phyloP scores from a whole-genome alignment of 2,888 invertebrate genomes.

The Lissonota sp. region DNA sequence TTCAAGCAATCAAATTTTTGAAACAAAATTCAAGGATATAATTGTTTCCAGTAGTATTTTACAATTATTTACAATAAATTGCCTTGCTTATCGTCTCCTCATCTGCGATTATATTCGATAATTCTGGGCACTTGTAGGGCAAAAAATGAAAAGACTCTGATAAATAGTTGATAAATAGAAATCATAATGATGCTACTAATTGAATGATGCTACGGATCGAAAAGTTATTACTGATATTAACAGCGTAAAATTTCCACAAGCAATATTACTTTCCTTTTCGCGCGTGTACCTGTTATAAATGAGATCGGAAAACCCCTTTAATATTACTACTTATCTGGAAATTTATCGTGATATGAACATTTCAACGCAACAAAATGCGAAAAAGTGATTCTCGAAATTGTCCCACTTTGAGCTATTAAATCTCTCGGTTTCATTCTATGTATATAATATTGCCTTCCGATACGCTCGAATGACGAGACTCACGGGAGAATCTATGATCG shows the following conservation, averaged over 20 bases:
- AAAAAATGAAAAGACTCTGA: background rate
- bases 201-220: background rate
- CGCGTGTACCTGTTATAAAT: background rate
- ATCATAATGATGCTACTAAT: background rate
- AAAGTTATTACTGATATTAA: background rate
- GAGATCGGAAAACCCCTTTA: background rate
- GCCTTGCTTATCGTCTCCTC: too few relatives aligned
- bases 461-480: constrained; percentile 65
- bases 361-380: background rate
- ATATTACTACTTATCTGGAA: background rate
- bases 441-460: constrained; percentile 52
- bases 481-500: constrained; percentile 66
- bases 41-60: too few relatives aligned
- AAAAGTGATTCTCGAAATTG: constrained; percentile 5
- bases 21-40: too few relatives aligned
- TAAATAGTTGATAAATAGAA: background rate
- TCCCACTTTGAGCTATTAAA: constrained; percentile 15
- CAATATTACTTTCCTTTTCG: constrained; percentile 33
- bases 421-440: background rate
- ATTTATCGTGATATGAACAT: background rate
- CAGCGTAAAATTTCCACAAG: background rate
- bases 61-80: too few relatives aligned
- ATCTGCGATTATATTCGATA: background rate
- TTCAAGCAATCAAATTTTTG: too few relatives aligned
- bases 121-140: background rate